Conservation (phyloP, 2,113 vertebrate genomes). For the Lethenteron reissneri region DNA sequence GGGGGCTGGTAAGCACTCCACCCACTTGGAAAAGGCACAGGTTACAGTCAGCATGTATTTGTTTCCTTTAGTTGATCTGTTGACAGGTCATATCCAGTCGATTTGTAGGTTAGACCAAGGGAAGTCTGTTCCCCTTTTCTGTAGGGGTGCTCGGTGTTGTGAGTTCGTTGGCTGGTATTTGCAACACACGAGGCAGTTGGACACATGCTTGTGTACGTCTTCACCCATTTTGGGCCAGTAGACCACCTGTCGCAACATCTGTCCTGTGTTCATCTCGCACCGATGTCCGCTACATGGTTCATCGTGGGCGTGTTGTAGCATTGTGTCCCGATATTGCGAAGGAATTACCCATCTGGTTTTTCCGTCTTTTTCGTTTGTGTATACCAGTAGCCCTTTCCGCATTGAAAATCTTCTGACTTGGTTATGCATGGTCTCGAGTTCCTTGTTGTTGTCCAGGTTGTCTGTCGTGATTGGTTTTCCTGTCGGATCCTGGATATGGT, state of each 20-base stretch:
- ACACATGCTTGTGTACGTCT: too few species aligned
- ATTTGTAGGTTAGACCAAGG: slow-evolving; percentile 6
- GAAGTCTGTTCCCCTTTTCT: background rate
- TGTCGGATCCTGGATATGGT: too few species aligned
- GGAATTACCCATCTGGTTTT: background rate
- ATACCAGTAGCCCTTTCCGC: too few species aligned
- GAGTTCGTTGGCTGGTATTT: slow-evolving; percentile 9
- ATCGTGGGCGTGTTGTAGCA: slow-evolving; percentile 7
- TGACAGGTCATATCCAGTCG: slow-evolving; percentile 1
- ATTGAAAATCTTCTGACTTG: too few species aligned
- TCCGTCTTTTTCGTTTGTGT: too few species aligned
- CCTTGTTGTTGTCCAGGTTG: too few species aligned
- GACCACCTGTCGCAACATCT: slow-evolving; percentile 6
- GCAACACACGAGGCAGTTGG: slow-evolving; percentile 8
- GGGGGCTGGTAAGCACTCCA: background rate
- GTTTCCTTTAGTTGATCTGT: slow-evolving; percentile 9
- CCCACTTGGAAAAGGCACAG: too few species aligned
- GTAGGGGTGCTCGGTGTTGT: slow-evolving; percentile 8
- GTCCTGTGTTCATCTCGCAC: background rate
- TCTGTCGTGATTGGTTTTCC: too few species aligned
- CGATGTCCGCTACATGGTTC: slow-evolving; percentile 7
- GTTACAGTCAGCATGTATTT: too few species aligned
- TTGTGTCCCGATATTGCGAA: slow-evolving; percentile 1
- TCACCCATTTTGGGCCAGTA: background rate
- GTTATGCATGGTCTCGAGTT: too few species aligned